Conservation (phyloP, 2,888 invertebrate genomes). For the Pseudococcus viburni region DNA sequence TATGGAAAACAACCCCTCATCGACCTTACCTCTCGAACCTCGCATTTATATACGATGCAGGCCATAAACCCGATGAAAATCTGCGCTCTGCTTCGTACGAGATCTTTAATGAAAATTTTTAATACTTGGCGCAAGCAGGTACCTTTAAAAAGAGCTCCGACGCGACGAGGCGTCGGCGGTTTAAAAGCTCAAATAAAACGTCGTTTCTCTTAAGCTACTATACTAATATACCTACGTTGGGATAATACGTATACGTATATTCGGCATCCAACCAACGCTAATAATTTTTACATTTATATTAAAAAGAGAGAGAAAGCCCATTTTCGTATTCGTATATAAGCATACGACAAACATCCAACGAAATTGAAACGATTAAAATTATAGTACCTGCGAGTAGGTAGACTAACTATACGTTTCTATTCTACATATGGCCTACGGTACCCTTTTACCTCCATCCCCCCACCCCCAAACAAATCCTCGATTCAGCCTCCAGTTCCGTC, state of each 20-base stretch:
- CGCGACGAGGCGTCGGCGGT: neutral
- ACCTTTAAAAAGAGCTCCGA: neutral
- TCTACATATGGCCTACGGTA: neutral
- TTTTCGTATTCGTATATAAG: neutral
- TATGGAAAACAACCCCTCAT: neutral
- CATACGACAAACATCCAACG: neutral
- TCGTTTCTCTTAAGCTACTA: neutral
- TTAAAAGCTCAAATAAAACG: neutral
- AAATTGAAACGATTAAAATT: neutral
- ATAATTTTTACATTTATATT: neutral
- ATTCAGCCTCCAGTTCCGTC: neutral
- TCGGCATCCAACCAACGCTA: neutral
- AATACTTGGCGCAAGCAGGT: neutral
- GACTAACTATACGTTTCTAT: neutral
- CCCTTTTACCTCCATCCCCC: neutral
- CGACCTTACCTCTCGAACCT: neutral
- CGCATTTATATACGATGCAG: neutral
- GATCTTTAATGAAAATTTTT: neutral
- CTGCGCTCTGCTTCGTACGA: neutral
- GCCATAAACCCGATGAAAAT: neutral
- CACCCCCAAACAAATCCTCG: neutral
- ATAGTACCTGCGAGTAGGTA: neutral
- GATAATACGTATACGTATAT: neutral
- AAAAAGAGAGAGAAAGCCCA: neutral
- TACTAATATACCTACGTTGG: neutral